These are phyloP conservation scores for Gracilinanus agilis DNA, from an alignment of 2,113 vertebrate species.

Conservation along the genomic window DNA sequence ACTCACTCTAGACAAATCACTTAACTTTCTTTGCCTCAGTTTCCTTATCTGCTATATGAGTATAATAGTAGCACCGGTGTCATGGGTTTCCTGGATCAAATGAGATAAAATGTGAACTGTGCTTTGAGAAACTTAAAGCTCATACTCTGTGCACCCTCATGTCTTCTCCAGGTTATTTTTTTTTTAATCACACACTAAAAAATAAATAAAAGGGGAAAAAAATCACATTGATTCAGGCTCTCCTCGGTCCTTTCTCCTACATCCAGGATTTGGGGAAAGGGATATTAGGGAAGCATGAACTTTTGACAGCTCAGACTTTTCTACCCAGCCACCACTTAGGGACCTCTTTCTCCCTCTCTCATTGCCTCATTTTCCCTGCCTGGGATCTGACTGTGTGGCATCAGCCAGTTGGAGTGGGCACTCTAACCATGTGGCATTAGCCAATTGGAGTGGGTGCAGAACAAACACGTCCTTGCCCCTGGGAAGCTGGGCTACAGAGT, in stretches of 20 bases:
- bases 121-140: background rate
- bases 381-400: constrained; percentile 33
- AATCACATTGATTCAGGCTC: background rate
- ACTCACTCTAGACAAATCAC: background rate
- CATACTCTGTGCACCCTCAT: background rate
- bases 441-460: constrained; percentile 14
- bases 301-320: background rate
- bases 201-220: background rate
- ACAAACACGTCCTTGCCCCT: background rate
- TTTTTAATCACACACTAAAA: too few species aligned
- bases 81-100: background rate
- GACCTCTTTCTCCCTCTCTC: background rate
- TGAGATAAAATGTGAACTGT: background rate
- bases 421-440: constrained; percentile 26
- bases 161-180: background rate
- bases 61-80: background rate
- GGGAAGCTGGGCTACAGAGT: background rate
- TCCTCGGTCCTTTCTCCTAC: background rate
- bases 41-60: background rate
- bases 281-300: background rate
- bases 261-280: background rate
- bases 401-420: constrained; percentile 3
- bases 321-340: background rate
- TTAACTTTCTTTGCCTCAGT: background rate
- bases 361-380: background rate